Evolutionary conservation across 35 echinoderm and acorn worm genomes (phyloP).

Genomic region (Apostichopus japonicus): DNA sequence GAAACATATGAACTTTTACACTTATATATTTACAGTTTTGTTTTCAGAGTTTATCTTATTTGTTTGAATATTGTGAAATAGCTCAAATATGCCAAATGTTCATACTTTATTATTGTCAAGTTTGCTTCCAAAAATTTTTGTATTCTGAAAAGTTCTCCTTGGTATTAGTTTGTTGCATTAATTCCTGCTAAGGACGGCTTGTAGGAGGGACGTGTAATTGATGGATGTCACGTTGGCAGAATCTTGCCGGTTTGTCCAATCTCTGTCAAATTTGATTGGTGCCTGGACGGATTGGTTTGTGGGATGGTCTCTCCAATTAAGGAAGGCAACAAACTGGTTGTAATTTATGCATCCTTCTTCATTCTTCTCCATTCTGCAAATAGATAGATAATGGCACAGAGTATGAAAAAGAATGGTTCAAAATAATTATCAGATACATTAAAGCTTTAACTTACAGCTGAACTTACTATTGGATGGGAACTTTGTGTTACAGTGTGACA

Average conservation of each 20-base stretch:
- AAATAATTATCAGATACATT: background rate
- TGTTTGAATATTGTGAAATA: too few relatives aligned
- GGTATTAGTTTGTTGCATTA: background rate
- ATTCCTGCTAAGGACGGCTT: slow-evolving; percentile 56
- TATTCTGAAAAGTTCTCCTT: background rate
- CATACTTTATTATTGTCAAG: too few relatives aligned
- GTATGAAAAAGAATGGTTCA: background rate
- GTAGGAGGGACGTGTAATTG: slow-evolving; percentile 82
- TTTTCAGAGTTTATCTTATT: too few relatives aligned
- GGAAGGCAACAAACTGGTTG: slow-evolving; percentile 68
- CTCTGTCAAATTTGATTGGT: slow-evolving; percentile 75
- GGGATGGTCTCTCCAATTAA: slow-evolving; percentile 88
- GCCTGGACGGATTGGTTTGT: slow-evolving; percentile 74
- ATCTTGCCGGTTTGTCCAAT: slow-evolving; percentile 66
- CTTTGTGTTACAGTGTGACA: too few relatives aligned
- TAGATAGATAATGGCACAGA: background rate
- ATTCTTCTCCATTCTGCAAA: slow-evolving; percentile 87
- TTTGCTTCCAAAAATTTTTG: too few relatives aligned
- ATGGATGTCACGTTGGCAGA: slow-evolving; percentile 66
- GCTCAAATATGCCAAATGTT: too few relatives aligned
- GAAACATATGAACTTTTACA: too few relatives aligned
- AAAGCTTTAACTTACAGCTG: too few relatives aligned
- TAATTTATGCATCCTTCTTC: slow-evolving; percentile 88
- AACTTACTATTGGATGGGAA: too few relatives aligned
- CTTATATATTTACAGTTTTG: too few relatives aligned